A percentile compares a stretch with the other conserved stretches of the same genome.
phyloP scores from a whole-genome alignment of 2,888 invertebrate species.

The Perdita meconis region DNA sequence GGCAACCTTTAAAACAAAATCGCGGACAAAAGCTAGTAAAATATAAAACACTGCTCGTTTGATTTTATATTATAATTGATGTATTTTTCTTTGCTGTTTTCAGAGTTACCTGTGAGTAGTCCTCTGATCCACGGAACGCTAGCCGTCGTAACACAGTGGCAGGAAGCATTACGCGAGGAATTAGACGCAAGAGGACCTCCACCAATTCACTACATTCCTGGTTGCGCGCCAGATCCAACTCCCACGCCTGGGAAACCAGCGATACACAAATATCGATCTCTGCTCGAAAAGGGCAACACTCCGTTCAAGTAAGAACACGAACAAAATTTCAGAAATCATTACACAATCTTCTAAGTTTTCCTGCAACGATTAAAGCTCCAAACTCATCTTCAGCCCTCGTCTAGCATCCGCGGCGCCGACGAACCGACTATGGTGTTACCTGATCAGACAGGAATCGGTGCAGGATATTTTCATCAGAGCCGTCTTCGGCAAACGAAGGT shows the following conservation, averaged over 20 bases:
- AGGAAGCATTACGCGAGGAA: slow-evolving; percentile 91
- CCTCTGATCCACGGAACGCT: slow-evolving; percentile 96
- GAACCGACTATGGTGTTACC: slow-evolving; percentile 95
- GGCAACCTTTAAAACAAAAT: too few relatives aligned
- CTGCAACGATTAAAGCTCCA: neutral
- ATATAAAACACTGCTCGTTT: neutral
- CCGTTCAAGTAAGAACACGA: slow-evolving; percentile 91
- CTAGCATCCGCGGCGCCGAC: slow-evolving; percentile 90
- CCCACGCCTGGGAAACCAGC: slow-evolving; percentile 88
- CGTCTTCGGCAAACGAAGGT: slow-evolving; percentile 93
- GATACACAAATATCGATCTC: slow-evolving; percentile 95
- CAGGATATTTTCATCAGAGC: slow-evolving; percentile 98
- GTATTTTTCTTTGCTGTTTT: slow-evolving; percentile 37
- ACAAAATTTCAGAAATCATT: neutral
- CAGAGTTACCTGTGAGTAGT: slow-evolving; percentile 97
- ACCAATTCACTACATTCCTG: slow-evolving; percentile 94
- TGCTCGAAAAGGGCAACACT: slow-evolving; percentile 96
- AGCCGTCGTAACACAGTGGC: slow-evolving; percentile 95
- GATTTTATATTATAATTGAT: neutral
- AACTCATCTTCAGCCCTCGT: slow-evolving; percentile 85
- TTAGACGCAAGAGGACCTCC: slow-evolving; percentile 91
- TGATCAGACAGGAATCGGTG: slow-evolving; percentile 96
- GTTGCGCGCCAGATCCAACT: slow-evolving; percentile 92
- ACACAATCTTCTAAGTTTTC: neutral
- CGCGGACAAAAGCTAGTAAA: too few relatives aligned